Percentiles rank a stretch among this genome's conserved stretches.
phyloP scores from a whole-genome alignment of 2,797 vertebrate species.

The Cottoperca gobio region DNA sequence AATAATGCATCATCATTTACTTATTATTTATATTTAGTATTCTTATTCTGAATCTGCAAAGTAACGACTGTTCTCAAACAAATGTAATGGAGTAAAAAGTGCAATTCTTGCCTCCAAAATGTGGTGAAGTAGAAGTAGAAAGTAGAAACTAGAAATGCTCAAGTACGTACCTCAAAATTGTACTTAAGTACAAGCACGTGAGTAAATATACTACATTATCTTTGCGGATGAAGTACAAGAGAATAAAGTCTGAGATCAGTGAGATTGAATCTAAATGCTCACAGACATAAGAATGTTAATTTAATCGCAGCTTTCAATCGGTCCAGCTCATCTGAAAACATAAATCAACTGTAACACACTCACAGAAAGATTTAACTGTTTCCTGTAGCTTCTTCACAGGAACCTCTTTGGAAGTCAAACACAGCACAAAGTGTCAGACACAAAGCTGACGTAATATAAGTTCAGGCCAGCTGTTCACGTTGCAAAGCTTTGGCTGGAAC shows the following conservation, averaged over 20 bases:
- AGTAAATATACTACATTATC: too few relatives aligned
- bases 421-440: neutral
- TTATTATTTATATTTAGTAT: too few relatives aligned
- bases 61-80: neutral
- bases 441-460: neutral
- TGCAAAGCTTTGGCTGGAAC: neutral
- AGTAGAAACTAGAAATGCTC: too few relatives aligned
- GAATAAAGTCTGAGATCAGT: neutral
- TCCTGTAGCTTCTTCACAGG: neutral
- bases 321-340: neutral
- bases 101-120: neutral
- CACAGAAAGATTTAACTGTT: too few relatives aligned
- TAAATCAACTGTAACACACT: neutral
- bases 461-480: neutral
- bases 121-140: neutral
- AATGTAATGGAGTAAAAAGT: neutral
- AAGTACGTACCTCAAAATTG: too few relatives aligned
- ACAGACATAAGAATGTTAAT: neutral
- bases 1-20: neutral
- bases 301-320: neutral
- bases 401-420: slow-evolving; percentile 1
- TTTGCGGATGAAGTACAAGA: neutral
- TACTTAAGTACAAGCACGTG: too few relatives aligned
- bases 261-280: neutral
- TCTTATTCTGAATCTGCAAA: neutral